Evolutionary conservation across 1,140 invertebrate species (phyloP).

Genomic region (Lepidurus couesii): DNA sequence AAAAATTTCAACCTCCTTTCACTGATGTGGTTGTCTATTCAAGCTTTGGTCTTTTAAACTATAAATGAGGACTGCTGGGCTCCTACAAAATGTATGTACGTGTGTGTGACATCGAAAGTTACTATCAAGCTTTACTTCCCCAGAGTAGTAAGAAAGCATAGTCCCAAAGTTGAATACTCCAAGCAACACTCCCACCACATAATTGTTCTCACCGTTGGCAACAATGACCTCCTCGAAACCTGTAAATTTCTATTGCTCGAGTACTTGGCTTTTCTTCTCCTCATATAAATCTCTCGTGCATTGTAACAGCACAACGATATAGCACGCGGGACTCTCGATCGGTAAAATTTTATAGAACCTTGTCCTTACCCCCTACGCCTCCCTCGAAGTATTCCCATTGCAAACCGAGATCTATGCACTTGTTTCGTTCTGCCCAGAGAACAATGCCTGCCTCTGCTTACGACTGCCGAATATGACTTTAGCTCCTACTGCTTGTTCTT

Average conservation of each 20-base stretch:
- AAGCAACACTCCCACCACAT: neutral
- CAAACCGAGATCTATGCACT: neutral
- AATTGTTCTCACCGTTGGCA: neutral
- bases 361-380: neutral
- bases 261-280: neutral
- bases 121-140: neutral
- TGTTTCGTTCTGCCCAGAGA: neutral
- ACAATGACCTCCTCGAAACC: neutral
- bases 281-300: neutral
- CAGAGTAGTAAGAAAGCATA: neutral
- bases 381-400: neutral
- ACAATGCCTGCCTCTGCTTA: constrained; percentile 6
- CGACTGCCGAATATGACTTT: neutral
- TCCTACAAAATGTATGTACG: too few species aligned
- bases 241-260: neutral
- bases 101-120: neutral
- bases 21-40: neutral
- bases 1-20: neutral
- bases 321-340: neutral
- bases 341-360: neutral
- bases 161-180: neutral
- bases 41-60: neutral
- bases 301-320: neutral
- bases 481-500: neutral
- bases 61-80: too few species aligned